Percentiles rank a stretch among this genome's conserved stretches.
These are phyloP conservation scores for Psittacara wagleri DNA, from an alignment of 2,113 vertebrate species.

Conservation along the genomic window DNA sequence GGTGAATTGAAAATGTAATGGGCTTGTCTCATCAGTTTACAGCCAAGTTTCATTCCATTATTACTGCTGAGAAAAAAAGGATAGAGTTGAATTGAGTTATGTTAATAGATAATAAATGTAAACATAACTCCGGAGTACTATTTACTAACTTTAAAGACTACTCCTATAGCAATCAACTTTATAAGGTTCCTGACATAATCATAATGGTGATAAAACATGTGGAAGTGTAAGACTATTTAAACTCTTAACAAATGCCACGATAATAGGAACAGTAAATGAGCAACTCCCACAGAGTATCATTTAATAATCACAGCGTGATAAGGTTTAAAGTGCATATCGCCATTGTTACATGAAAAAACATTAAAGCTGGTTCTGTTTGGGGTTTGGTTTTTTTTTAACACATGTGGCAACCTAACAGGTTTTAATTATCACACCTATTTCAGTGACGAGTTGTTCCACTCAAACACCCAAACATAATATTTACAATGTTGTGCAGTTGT, in stretches of 20 bases:
- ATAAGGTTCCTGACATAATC: constrained; percentile 79
- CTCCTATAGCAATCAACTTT: constrained; percentile 75
- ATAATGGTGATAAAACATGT: constrained; percentile 82
- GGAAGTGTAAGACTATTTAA: constrained; percentile 80
- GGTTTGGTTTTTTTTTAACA: constrained; percentile 77
- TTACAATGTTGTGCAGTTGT: constrained; percentile 79
- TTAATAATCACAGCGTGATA: constrained; percentile 86
- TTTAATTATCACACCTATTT: constrained; percentile 84
- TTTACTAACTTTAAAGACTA: constrained; percentile 74
- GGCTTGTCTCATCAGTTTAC: constrained; percentile 32
- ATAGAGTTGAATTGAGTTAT: constrained; percentile 45
- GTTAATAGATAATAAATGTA: constrained; percentile 63
- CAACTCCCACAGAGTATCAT: constrained; percentile 84
- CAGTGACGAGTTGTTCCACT: constrained; percentile 81
- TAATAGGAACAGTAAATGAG: constrained; percentile 83
- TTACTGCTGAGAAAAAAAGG: constrained; percentile 20
- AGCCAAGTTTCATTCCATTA: constrained; percentile 25
- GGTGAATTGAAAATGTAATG: constrained; percentile 21
- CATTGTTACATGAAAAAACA: constrained; percentile 79
- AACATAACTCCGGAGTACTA: constrained; percentile 65
- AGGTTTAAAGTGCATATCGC: constrained; percentile 78
- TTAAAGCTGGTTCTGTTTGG: constrained; percentile 36
- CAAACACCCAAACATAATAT: constrained; percentile 90
- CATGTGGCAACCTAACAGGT: constrained; percentile 77
- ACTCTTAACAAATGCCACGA: constrained; percentile 82